Conservation (phyloP, 2,797 vertebrate genomes). For the Scarus forsteni region DNA sequence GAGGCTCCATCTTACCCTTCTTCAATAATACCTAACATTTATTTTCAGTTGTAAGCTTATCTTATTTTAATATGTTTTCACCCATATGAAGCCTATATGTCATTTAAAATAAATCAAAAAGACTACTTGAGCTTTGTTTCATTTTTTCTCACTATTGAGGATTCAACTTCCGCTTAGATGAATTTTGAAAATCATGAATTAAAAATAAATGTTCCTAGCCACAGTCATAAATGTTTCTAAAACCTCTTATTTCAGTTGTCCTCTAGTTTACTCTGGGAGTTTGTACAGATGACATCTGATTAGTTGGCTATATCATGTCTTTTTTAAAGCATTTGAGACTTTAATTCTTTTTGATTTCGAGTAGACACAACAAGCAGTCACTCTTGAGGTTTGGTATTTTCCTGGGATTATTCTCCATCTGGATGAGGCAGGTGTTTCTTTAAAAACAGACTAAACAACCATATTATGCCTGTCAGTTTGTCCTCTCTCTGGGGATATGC, state of each 20-base stretch:
- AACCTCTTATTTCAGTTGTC: not conserved
- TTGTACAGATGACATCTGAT: not conserved
- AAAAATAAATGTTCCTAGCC: not conserved
- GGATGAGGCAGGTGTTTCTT: conserved; percentile 91
- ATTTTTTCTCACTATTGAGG: not conserved
- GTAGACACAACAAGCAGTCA: not conserved
- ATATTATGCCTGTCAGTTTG: conserved; percentile 86
- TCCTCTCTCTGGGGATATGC: conserved; percentile 85
- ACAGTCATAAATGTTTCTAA: not conserved
- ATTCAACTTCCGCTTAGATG: not conserved
- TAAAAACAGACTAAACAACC: conserved; percentile 85
- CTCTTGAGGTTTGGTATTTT: conserved; percentile 2
- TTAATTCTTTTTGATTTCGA: not conserved
- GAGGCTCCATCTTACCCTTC: no score
- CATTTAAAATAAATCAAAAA: not conserved
- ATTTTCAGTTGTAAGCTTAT: not conserved
- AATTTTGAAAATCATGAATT: not conserved
- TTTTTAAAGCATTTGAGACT: not conserved
- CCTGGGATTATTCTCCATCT: conserved; percentile 67
- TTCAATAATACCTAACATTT: no score
- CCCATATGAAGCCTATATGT: conserved; percentile 7
- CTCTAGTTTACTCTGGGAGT: not conserved
- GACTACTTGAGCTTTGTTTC: not conserved
- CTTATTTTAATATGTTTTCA: conserved; percentile 73
- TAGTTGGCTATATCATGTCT: not conserved